These are phyloP conservation scores for Euura saliciscinereae DNA, from an alignment of 1,140 invertebrate genomes.

Conservation along the genomic window DNA sequence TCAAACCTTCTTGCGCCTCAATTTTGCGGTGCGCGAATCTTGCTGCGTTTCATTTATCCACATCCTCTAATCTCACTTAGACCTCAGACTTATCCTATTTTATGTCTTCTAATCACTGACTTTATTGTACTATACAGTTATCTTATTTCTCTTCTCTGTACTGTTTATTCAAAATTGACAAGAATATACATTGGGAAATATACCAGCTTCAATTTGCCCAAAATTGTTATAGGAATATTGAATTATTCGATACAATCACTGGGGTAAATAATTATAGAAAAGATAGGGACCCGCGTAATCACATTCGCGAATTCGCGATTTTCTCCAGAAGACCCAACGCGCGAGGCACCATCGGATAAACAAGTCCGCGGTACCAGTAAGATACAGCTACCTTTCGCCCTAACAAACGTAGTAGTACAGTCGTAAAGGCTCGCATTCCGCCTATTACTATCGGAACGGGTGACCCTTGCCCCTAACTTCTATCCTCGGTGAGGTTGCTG, in stretches of 20 bases:
- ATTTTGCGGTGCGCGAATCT: too few species aligned
- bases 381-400: conserved; percentile 31
- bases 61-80: too few species aligned
- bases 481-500: neutral
- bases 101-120: neutral
- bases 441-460: conserved; percentile 29
- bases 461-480: neutral
- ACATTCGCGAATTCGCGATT: too few species aligned
- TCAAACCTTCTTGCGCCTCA: neutral
- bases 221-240: too few species aligned
- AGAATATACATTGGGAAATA: too few species aligned
- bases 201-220: too few species aligned
- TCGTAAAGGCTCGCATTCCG: conserved; percentile 45
- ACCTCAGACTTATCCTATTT: neutral
- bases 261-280: neutral
- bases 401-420: neutral
- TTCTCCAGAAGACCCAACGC: neutral
- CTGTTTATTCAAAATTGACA: neutral
- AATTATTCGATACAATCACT: neutral
- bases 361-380: neutral
- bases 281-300: too few species aligned
- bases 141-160: conserved; percentile 2
- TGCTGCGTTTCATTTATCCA: too few species aligned
- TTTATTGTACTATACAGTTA: neutral
- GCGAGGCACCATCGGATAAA: neutral